Evolutionary conservation across 2,888 invertebrate genomes (phyloP).

Genomic region (Hypena proboscidalis): DNA sequence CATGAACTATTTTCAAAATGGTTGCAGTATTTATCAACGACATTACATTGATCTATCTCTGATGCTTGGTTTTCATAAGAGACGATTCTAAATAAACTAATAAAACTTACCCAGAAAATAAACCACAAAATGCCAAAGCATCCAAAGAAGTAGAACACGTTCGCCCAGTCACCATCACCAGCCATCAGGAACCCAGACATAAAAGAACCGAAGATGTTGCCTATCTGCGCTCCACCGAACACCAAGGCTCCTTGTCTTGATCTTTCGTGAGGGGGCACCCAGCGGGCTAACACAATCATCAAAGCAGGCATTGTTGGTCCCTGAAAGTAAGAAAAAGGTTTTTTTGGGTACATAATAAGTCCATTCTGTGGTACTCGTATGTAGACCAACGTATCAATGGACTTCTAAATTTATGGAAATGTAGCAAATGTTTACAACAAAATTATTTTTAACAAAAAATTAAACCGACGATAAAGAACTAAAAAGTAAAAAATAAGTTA

Average conservation of each 20-base stretch:
- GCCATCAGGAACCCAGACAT: slow-evolving; percentile 84
- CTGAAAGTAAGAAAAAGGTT: slow-evolving; percentile 73
- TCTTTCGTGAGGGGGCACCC: slow-evolving; percentile 87
- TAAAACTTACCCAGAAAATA: slow-evolving; percentile 73
- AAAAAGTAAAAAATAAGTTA: no score
- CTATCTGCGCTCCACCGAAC: slow-evolving; percentile 86
- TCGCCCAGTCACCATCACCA: slow-evolving; percentile 82
- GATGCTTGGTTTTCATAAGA: no score
- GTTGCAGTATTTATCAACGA: no score
- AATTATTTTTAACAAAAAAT: no score
- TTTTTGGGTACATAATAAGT: no score
- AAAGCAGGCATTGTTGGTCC: slow-evolving; percentile 91
- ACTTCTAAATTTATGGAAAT: no score
- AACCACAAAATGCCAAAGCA: slow-evolving; percentile 85
- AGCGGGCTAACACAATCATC: slow-evolving; percentile 86
- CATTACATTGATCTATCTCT: no score
- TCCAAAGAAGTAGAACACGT: slow-evolving; percentile 87
- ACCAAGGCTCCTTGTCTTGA: slow-evolving; percentile 85
- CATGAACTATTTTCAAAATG: no score
- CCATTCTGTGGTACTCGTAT: no score
- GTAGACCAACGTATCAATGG: no score
- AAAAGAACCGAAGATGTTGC: slow-evolving; percentile 84
- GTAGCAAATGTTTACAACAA: no score
- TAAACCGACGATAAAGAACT: no score
- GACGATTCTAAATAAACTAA: background rate